Evolutionary conservation across 92 coral and sea anemone species (phyloP).

Genomic region (Plumapathes pennacea): DNA sequence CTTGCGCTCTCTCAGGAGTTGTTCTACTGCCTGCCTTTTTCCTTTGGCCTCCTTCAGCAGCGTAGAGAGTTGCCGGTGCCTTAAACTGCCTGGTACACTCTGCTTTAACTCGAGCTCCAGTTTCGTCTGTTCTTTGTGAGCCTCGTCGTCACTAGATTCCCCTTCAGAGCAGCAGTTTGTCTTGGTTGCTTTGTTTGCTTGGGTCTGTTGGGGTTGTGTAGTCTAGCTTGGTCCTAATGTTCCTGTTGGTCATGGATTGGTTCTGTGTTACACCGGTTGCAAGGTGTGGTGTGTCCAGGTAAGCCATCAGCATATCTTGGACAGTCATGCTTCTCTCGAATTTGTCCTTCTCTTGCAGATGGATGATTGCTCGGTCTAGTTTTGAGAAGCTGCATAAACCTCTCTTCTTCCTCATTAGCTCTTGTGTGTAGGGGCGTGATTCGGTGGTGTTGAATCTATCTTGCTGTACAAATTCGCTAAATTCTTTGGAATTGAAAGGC

Average conservation of each 20-base stretch:
- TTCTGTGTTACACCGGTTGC: conserved; percentile 52
- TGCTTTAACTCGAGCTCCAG: too few relatives aligned
- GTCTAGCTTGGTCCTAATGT: conserved; percentile 42
- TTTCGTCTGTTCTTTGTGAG: too few relatives aligned
- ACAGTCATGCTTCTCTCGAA: conserved; percentile 16
- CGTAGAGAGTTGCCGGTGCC: too few relatives aligned
- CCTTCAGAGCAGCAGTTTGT: too few relatives aligned
- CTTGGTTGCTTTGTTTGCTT: too few relatives aligned
- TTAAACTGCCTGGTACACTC: too few relatives aligned
- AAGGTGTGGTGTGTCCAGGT: conserved; percentile 47
- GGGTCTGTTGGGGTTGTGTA: conserved; percentile 14
- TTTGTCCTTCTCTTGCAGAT: conserved; percentile 36
- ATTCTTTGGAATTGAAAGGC: conserved; percentile 55
- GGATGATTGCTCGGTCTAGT: too few relatives aligned
- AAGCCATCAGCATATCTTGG: conserved; percentile 51
- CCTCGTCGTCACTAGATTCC: too few relatives aligned
- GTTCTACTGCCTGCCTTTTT: too few relatives aligned
- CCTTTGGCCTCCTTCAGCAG: too few relatives aligned
- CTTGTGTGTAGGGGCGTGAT: conserved; percentile 40
- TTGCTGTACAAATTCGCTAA: conserved; percentile 23
- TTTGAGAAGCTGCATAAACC: conserved; percentile 36
- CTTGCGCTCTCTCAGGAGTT: too few relatives aligned
- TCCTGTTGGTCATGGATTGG: conserved; percentile 36
- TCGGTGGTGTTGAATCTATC: conserved; percentile 43
- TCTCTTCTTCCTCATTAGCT: conserved; percentile 41